phyloP scores from a whole-genome alignment of 2,888 invertebrate species.

The Anarsia innoxiella region DNA sequence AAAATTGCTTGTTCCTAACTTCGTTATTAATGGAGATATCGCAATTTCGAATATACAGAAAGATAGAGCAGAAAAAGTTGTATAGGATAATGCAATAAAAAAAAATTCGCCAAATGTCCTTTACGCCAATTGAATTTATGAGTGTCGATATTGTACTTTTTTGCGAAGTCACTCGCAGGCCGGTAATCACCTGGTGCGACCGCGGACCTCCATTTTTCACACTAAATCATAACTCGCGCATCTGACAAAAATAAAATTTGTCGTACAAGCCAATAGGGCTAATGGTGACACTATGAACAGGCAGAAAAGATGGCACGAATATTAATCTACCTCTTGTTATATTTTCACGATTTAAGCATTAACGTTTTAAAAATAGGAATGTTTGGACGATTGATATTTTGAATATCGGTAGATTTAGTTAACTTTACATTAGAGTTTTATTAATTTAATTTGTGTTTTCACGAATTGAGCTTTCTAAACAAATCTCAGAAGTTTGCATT shows the following conservation, averaged over 20 bases:
- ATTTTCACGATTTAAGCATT: slow-evolving; percentile 11
- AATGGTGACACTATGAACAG: slow-evolving; percentile 62
- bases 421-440: too few relatives aligned
- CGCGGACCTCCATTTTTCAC: slow-evolving; percentile 70
- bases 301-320: slow-evolving; percentile 43
- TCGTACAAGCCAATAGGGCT: slow-evolving; percentile 69
- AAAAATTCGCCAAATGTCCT: too few relatives aligned
- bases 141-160: slow-evolving; percentile 75
- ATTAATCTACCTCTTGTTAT: slow-evolving; percentile 37
- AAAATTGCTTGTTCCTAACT: too few relatives aligned
- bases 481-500: too few relatives aligned
- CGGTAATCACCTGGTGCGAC: slow-evolving; percentile 75
- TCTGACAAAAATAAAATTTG: slow-evolving; percentile 74
- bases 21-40: too few relatives aligned
- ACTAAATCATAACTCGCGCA: slow-evolving; percentile 71
- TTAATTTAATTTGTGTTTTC: too few relatives aligned
- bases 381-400: slow-evolving; percentile 7
- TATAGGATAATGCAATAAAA: too few relatives aligned
- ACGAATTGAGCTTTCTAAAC: too few relatives aligned
- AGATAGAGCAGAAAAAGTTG: too few relatives aligned
- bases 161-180: slow-evolving; percentile 72
- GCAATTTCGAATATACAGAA: too few relatives aligned
- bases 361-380: slow-evolving; percentile 7
- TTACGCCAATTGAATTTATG: too few relatives aligned
- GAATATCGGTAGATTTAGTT: too few relatives aligned